Evolutionary conservation across 2,113 vertebrate species (phyloP).

Genomic region (Scatophagus argus): DNA sequence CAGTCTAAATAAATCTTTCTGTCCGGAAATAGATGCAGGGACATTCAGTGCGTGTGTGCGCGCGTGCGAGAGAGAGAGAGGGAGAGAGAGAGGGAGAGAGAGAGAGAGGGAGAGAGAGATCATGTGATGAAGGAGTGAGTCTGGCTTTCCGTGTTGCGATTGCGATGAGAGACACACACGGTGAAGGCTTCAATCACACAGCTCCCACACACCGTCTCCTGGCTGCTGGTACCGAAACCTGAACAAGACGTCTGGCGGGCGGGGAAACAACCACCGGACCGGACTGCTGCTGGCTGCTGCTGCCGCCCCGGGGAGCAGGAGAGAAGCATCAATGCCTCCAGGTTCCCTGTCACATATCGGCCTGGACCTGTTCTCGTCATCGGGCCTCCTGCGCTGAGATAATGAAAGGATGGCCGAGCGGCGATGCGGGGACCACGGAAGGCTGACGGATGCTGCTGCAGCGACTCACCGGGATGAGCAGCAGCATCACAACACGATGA

Average conservation of each 20-base stretch:
- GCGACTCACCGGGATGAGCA: slow-evolving; percentile 60
- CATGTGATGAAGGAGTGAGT: slow-evolving; percentile 67
- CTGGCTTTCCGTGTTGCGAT: slow-evolving; percentile 23
- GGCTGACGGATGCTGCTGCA: slow-evolving; percentile 74
- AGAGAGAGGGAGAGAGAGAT: slow-evolving; percentile 37
- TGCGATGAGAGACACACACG: slow-evolving; percentile 29
- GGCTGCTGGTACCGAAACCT: slow-evolving; percentile 38
- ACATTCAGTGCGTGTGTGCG: neutral
- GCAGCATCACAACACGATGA: slow-evolving; percentile 63
- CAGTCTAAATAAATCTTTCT: neutral
- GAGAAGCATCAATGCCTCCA: slow-evolving; percentile 57
- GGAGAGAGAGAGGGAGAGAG: slow-evolving; percentile 17
- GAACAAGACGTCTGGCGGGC: slow-evolving; percentile 25
- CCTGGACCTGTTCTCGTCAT: slow-evolving; percentile 42
- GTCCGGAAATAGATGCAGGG: neutral
- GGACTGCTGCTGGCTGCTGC: neutral
- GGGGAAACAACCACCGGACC: neutral
- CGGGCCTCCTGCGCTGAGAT: slow-evolving; percentile 67
- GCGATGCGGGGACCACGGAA: slow-evolving; percentile 63
- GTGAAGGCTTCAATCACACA: slow-evolving; percentile 14
- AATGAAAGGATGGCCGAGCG: slow-evolving; percentile 83
- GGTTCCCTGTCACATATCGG: slow-evolving; percentile 8
- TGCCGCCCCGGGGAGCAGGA: neutral
- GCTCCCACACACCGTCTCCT: slow-evolving; percentile 41
- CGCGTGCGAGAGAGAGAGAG: neutral